Percentiles rank a stretch among this genome's conserved stretches.
Evolutionary conservation across 2,888 invertebrate genomes (phyloP).

Genomic region (Unio pictorum): DNA sequence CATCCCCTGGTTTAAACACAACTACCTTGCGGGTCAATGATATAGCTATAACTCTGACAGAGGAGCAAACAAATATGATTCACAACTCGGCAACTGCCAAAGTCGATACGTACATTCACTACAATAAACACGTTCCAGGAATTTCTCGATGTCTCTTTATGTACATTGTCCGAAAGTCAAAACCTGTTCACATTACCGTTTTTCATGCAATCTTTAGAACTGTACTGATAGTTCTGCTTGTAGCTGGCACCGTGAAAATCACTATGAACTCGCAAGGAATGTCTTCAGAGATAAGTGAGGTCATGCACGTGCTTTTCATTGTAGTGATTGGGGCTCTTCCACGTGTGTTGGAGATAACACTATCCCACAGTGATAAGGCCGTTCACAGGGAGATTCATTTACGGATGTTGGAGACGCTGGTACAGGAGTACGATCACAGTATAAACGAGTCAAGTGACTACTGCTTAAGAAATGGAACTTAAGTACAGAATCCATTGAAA

Average conservation of each 20-base stretch:
- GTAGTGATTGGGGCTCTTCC: slow-evolving; percentile 22
- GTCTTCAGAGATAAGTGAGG: slow-evolving; percentile 13
- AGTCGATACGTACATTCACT: background rate
- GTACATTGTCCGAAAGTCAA: slow-evolving; percentile 5
- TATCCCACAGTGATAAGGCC: slow-evolving; percentile 10
- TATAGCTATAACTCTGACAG: too few species aligned
- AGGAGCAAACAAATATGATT: too few species aligned
- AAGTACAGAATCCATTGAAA: too few species aligned
- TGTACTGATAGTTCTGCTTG: slow-evolving; percentile 6
- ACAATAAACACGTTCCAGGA: slow-evolving; percentile 10
- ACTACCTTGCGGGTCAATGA: too few species aligned
- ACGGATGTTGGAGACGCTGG: too few species aligned
- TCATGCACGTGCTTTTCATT: slow-evolving; percentile 29
- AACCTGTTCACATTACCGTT: slow-evolving; percentile 17
- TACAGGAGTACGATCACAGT: too few species aligned
- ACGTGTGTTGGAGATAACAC: slow-evolving; percentile 15
- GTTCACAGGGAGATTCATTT: slow-evolving; percentile 16
- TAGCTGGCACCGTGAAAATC: slow-evolving; percentile 5
- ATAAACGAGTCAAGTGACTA: too few species aligned
- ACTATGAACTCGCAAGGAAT: slow-evolving; percentile 2
- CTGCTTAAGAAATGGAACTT: too few species aligned
- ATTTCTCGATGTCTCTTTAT: slow-evolving; percentile 15
- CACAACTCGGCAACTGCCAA: too few species aligned
- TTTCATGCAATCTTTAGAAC: slow-evolving; percentile 8
- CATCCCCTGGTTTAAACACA: too few species aligned